Evolutionary conservation across 2,113 vertebrate genomes (phyloP).

Genomic region (Labeo catla): DNA sequence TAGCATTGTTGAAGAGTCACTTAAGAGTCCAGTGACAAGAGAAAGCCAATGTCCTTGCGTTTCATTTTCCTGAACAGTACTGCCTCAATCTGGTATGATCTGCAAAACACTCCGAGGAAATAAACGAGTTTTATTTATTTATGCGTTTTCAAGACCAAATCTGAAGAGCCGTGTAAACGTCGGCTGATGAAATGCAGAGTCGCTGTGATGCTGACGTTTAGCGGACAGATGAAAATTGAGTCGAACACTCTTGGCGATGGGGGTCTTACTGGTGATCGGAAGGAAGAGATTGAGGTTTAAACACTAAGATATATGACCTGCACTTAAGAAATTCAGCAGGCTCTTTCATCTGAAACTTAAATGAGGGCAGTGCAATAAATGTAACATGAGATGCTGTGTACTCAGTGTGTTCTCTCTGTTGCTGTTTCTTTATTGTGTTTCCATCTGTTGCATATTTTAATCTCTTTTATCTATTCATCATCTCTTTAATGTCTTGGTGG

Average conservation of each 20-base stretch:
- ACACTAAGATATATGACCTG: conserved; percentile 3
- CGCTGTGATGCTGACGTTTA: not conserved
- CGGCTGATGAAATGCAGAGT: not conserved
- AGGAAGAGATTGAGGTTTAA: not conserved
- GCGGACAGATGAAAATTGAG: not conserved
- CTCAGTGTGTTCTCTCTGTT: not conserved
- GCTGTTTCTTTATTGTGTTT: not conserved
- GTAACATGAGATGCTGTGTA: not conserved
- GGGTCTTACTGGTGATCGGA: not conserved
- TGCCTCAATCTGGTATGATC: conserved; percentile 2
- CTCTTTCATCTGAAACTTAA: conserved; percentile 13
- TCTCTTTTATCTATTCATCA: not conserved
- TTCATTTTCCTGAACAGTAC: not conserved
- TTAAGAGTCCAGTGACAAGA: not conserved
- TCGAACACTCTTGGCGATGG: not conserved
- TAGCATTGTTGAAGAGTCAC: conserved; percentile 19
- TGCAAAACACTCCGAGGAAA: not conserved
- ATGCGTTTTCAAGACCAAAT: not conserved
- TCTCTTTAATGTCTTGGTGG: not conserved
- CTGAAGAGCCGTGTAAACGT: not conserved
- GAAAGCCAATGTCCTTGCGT: not conserved
- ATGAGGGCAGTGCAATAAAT: conserved; percentile 16
- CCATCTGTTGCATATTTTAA: not conserved
- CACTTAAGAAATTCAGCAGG: not conserved
- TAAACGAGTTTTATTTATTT: conserved; percentile 15